phyloP scores from a whole-genome alignment of 2,113 vertebrate genomes.

The Hypocryptadius cinnamomeus region DNA sequence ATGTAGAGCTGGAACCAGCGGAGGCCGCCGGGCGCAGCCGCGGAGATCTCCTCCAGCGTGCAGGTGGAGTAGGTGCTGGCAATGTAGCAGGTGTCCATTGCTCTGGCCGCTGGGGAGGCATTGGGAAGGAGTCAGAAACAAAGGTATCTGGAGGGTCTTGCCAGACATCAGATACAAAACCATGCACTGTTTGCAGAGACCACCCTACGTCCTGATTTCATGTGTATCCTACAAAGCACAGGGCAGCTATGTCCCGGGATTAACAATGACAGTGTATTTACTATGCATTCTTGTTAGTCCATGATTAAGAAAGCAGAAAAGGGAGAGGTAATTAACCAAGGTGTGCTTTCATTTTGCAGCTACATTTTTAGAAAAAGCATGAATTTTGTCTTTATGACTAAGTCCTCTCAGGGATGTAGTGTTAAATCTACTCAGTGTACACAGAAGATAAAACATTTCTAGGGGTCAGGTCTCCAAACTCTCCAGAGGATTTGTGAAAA shows the following conservation, averaged over 20 bases:
- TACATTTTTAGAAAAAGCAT: not conserved
- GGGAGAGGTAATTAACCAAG: not conserved
- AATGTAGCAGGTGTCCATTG: constrained; percentile 80
- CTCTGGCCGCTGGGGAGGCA: constrained; percentile 75
- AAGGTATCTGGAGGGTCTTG: not conserved
- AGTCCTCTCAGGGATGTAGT: not conserved
- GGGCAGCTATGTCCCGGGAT: rapidly evolving
- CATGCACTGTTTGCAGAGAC: not conserved
- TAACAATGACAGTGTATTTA: not conserved
- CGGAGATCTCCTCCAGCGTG: constrained; percentile 82
- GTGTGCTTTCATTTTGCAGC: not conserved
- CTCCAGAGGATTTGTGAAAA: not conserved
- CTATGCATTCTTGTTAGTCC: not conserved
- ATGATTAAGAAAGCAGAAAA: not conserved
- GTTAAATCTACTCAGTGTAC: not conserved
- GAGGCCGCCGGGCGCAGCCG: constrained; percentile 73
- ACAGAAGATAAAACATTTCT: not conserved
- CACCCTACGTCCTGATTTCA: not conserved
- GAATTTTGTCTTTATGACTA: not conserved
- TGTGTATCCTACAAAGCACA: not conserved
- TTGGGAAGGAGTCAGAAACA: not conserved
- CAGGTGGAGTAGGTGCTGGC: constrained; percentile 87
- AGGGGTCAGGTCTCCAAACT: not conserved
- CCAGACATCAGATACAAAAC: not conserved
- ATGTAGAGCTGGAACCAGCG: constrained; percentile 94